These are phyloP conservation scores for Strigamia maritima DNA, from an alignment of 2,888 invertebrate genomes.

Conservation along the genomic window DNA sequence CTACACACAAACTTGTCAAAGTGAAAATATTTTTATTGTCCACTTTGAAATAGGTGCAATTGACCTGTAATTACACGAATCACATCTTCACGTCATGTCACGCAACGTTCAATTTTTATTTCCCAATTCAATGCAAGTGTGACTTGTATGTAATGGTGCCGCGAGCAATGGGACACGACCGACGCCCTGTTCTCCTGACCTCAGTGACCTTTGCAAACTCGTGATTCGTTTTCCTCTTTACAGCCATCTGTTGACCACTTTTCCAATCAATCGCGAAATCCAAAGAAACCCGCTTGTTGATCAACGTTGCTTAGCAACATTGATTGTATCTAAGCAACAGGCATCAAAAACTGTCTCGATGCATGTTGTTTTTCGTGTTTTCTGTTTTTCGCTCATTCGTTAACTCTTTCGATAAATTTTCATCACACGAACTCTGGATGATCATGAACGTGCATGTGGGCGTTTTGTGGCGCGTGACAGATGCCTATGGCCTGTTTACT, in stretches of 20 bases:
- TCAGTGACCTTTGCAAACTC: background rate
- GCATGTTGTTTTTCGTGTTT: background rate
- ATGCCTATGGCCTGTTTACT: constrained; percentile 10
- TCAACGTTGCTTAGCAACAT: background rate
- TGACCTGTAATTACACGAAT: background rate
- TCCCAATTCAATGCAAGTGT: background rate
- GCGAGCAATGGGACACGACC: background rate
- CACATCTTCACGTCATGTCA: background rate
- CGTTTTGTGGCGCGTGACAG: constrained; percentile 22
- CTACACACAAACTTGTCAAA: background rate
- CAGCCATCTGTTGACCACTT: constrained; percentile 26
- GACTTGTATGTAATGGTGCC: background rate
- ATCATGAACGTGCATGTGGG: constrained; percentile 10
- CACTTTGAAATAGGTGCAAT: too few relatives aligned
- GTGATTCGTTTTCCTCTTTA: background rate
- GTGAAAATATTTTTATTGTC: background rate
- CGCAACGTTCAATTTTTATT: background rate
- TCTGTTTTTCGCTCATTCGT: background rate
- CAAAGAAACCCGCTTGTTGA: background rate
- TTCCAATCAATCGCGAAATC: background rate
- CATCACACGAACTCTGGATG: background rate
- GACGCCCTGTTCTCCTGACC: background rate
- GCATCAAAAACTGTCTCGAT: background rate
- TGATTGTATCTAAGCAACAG: constrained; percentile 6
- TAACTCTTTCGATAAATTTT: constrained; percentile 2